Evolutionary conservation across 2,113 vertebrate genomes (phyloP).

Genomic region (Calidris pygmaea): DNA sequence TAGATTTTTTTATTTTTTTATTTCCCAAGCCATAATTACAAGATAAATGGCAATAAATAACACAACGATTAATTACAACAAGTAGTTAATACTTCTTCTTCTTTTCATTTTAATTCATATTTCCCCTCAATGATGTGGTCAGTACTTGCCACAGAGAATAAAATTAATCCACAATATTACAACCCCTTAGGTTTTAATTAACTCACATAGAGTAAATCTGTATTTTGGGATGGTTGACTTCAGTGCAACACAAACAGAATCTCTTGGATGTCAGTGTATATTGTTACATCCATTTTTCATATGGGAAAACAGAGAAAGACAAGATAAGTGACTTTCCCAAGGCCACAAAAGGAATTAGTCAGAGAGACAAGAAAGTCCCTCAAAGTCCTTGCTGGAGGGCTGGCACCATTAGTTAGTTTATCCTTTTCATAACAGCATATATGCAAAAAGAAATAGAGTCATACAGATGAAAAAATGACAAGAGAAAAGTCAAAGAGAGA

Average conservation of each 20-base stretch:
- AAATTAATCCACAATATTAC: constrained; percentile 2
- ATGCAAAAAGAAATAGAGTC: constrained; percentile 35
- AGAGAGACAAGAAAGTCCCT: constrained; percentile 39
- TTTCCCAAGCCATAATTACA: constrained; percentile 62
- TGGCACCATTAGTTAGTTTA: constrained; percentile 27
- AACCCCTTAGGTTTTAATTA: constrained; percentile 7
- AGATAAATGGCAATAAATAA: constrained; percentile 69
- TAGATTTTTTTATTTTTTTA: constrained; percentile 48
- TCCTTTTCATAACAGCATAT: constrained; percentile 41
- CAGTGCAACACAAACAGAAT: neutral
- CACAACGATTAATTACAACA: constrained; percentile 32
- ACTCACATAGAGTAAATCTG: neutral
- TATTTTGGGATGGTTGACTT: neutral
- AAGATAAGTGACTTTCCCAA: constrained; percentile 63
- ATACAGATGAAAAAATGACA: neutral
- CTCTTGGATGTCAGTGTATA: neutral
- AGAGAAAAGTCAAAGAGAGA: constrained; percentile 12
- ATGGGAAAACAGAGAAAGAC: constrained; percentile 12
- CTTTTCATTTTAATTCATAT: neutral
- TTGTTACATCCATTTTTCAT: constrained; percentile 18
- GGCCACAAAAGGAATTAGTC: constrained; percentile 37
- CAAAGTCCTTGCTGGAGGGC: constrained; percentile 43
- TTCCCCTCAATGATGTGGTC: neutral
- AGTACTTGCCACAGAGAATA: neutral
- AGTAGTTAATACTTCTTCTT: constrained; percentile 10